Base-by-base conservation (phyloP, 2,113 vertebrate species). In the Aleadryas rufinucha region DNA sequence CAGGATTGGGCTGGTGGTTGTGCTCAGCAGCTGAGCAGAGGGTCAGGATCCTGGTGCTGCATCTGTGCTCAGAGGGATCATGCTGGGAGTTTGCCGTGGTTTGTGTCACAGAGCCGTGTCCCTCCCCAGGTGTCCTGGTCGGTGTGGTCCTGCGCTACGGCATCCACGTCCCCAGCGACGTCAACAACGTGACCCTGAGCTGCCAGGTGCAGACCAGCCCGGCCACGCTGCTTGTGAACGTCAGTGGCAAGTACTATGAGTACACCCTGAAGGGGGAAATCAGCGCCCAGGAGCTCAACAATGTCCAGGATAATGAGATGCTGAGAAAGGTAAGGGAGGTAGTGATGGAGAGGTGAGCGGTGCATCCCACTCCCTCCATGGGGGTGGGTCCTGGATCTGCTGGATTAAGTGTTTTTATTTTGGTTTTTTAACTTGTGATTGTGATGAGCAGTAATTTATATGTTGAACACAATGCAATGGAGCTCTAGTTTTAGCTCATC, bases 261-360 rank as follows among this genome's bases (percentile, higher is more conserved):
- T 99, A 99, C 96, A 99, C 98, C 6, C 98, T 99, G 95, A 99
- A 99, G 96, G 99, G 99, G 21, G 99, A 99, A 92, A 99, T 99
- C 95, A 98, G 97, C 4, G 95, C 98, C 91, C 98, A 97, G 35
- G 98, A 99, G 93, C 97, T 99, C 84, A 98, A 98, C 79, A 98
- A 99, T 0, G 98, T 99, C 71, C 98, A 98, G 90, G 99, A 99
- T 83, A 99, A 99, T 26, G 99, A 99, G 96, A 99, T 99, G 99
- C 98, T 99, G 92, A 97, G 99, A 69, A 99, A 99, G 99, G 99
- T 99, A 98, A 96, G 94, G 50, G 47, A 42, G 76, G n/a, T 9
- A 1, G 69, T 0, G 9, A 2, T 17, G 72, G 24, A 26, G 42
- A 30, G 13, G 59, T 16, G 49, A 47, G 53, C 0, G 0, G 4